Base-by-base conservation (phyloP, 2,797 vertebrate species). In the Xyrichtys novacula region DNA sequence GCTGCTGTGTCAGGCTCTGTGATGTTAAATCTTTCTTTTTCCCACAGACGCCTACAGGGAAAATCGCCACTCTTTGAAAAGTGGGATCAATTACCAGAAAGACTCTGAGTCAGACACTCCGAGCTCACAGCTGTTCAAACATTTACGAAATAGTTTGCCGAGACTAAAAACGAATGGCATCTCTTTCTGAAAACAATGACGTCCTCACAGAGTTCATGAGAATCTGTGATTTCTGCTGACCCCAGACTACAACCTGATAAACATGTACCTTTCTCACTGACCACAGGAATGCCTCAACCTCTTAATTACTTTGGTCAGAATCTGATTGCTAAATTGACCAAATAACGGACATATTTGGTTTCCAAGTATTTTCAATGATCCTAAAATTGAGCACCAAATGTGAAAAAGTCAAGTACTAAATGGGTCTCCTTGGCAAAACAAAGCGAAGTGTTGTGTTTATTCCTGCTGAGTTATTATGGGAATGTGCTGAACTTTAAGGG, bases 41-140 rank as follows among this genome's bases (percentile, higher is more conserved):
- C 3, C 22, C n/a, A 17, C 15, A 3, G 39, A 62, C 0, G 31
- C 16, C 25, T 46, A 25, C 5, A 46, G 71, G 19, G 43, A 10
- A 28, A 56, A 64, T 47, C 6, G 1, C 0, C 0, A 3, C 15
- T 46, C 11, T 55, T 22, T 38, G 8, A 71, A 69, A 61, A 71
- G 10, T 22, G 22, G 47, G 12, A 49, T 64, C 46, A 71, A 43
- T 55, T 34, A 58, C 9, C 5, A 3, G 20, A 38, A 40, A 64
- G 34, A 71, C 64, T 77, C 59, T 43, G 19, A 58, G n/a, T n/a
- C n/a, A n/a, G n/a, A n/a, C n/a, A 22, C 50, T 47, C n/a, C 40
- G 28, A 63, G n/a, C 34, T 36, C 40, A 17, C 72, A 78, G 82
- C 65, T 83, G 73, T 65, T 56, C 14, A 55, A 85, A 74, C 39